phyloP scores from a whole-genome alignment of 92 coral and sea anemone species.

The Phenganax subtilis region DNA sequence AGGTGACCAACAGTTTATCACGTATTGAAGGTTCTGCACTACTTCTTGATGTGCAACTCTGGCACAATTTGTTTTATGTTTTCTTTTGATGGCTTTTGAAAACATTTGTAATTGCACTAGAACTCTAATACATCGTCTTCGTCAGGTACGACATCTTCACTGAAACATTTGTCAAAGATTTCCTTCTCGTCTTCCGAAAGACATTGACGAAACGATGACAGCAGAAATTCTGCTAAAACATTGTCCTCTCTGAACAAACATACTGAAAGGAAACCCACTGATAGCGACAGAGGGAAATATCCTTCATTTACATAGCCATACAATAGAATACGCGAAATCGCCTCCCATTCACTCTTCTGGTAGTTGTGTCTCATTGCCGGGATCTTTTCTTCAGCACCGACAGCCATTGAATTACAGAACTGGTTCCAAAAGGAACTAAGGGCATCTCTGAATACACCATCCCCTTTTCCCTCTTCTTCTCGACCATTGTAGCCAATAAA shows the following conservation, averaged over 20 bases:
- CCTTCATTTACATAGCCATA: slow-evolving; percentile 30
- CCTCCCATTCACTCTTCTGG: slow-evolving; percentile 42
- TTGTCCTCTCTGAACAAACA: slow-evolving; percentile 50
- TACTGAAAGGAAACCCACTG: slow-evolving; percentile 16
- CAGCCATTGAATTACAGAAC: slow-evolving; percentile 34
- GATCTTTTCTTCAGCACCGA: slow-evolving; percentile 23
- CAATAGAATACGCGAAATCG: slow-evolving; percentile 24
- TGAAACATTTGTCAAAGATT: slow-evolving; percentile 37
- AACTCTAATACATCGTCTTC: slow-evolving; percentile 46
- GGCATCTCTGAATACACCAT: slow-evolving; percentile 38
- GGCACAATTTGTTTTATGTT: slow-evolving; percentile 39
- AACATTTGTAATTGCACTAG: slow-evolving; percentile 46
- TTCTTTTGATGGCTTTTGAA: slow-evolving; percentile 39
- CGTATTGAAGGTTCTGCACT: slow-evolving; percentile 56
- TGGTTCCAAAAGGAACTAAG: slow-evolving; percentile 36
- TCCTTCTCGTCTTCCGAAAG: slow-evolving; percentile 50
- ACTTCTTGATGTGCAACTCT: slow-evolving; percentile 60
- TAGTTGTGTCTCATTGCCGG: slow-evolving; percentile 38
- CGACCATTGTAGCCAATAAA: slow-evolving; percentile 34
- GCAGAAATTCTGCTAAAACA: slow-evolving; percentile 35
- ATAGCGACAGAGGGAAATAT: slow-evolving; percentile 38
- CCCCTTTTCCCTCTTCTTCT: slow-evolving; percentile 36
- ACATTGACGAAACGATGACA: slow-evolving; percentile 47
- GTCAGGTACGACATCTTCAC: slow-evolving; percentile 38
- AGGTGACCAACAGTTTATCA: slow-evolving; percentile 56